Base-by-base conservation (phyloP, 35 echinoderm and acorn worm genomes). In the Diadema setosum region DNA sequence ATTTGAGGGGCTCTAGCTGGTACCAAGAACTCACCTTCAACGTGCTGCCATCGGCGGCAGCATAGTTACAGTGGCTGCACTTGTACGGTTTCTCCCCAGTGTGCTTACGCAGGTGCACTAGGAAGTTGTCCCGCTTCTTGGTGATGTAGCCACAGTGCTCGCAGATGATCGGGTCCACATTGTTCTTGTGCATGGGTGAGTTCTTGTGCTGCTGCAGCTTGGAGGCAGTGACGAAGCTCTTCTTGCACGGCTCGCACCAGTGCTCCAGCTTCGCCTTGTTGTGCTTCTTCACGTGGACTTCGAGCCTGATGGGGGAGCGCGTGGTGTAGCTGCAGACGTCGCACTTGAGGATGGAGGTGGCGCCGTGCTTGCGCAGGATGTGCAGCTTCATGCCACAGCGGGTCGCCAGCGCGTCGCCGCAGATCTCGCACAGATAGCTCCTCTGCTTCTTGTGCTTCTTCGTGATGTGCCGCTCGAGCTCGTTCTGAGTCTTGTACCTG, bases 61-160 rank as follows among this genome's bases (percentile, higher is more conserved):
- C 96, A 80, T 99, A 99, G 56, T 65, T 34, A 87, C 96, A 99
- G 5, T 94, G 86, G 16, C 65, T 94, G 42, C 96, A 99, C 33
- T 73, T 87, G 65, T 99, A 99, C 6, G 96, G 96, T 41, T 91
- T 91, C 60, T 98, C 92, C 31, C 92, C 96, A 0, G 89, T 95
- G 40, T 94, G 92, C 58, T 94, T 99, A 0, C 96, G 39, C 73
- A 94, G 86, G 30, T 99, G 96, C 17, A 99, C 96, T 46, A 94
- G 67, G 39, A 99, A 90, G 45, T 99, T 98, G 87, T 99, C 90
- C 74, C 83, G 81, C 63, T 99, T 98, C 49, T 94, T 95, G 14
- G 96, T 95, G 67, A 82, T 92, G 70, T 99, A 99, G 6, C 93
- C 96, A 57, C 96, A 95, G 46, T 92, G 89, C 31, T 90, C 85